phyloP scores from a whole-genome alignment of 2,113 vertebrate species.

The Corapipo altera region DNA sequence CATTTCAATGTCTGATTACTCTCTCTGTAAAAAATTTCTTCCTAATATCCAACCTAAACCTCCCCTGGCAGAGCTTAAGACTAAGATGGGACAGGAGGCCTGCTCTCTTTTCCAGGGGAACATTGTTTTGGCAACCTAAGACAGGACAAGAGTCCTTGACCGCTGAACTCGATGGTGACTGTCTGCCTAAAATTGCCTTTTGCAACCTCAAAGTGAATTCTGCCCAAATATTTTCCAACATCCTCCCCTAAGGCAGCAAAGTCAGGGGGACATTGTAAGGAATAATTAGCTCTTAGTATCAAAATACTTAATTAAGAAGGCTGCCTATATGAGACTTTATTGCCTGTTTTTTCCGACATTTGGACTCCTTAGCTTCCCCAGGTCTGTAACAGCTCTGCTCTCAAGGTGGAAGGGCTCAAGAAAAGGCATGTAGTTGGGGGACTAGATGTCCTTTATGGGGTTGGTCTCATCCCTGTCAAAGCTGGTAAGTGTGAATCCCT shows the following conservation, averaged over 20 bases:
- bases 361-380: not conserved
- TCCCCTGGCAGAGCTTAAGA: no score
- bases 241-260: not conserved
- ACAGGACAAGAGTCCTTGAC: not conserved
- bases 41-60: no score
- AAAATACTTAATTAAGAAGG: not conserved
- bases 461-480: not conserved
- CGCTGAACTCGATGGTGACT: not conserved
- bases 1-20: no score
- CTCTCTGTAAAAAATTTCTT: no score
- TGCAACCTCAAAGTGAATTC: not conserved
- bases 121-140: not conserved
- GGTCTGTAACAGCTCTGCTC: not conserved
- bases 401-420: not conserved
- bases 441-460: no score
- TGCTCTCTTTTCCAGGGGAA: not conserved
- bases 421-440: not conserved
- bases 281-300: not conserved
- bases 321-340: not conserved
- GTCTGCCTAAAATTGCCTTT: not conserved
- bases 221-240: not conserved
- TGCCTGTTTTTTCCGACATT: not conserved
- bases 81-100: not conserved
- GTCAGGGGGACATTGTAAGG: not conserved
- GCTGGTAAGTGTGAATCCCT: not conserved